A percentile compares a stretch with the other conserved stretches of the same genome.
Evolutionary conservation across 2,888 invertebrate genomes (phyloP).

Genomic region (Acleris laterana): DNA sequence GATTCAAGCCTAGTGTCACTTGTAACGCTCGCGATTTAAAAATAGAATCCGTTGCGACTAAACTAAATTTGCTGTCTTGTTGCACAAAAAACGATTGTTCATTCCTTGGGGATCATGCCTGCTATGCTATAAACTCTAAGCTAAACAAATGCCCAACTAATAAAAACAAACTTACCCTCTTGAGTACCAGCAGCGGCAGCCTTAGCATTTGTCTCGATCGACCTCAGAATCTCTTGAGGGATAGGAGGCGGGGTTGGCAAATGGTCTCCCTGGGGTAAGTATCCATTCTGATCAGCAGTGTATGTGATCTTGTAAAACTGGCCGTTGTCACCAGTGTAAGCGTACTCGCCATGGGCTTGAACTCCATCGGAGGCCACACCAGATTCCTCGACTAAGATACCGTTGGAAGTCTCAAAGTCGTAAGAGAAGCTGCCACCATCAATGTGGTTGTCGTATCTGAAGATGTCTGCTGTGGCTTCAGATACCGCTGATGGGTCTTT

Average conservation of each 20-base stretch:
- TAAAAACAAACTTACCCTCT: slow-evolving; percentile 62
- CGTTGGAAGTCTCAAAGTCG: slow-evolving; percentile 76
- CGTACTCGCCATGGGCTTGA: slow-evolving; percentile 70
- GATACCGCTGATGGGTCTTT: slow-evolving; percentile 69
- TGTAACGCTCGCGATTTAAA: no score
- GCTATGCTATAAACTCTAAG: no score
- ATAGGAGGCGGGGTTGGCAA: slow-evolving; percentile 77
- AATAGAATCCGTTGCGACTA: no score
- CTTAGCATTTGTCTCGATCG: slow-evolving; percentile 71
- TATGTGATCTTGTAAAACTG: slow-evolving; percentile 70
- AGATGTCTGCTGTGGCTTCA: slow-evolving; percentile 68
- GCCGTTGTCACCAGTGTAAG: slow-evolving; percentile 77
- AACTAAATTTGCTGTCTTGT: no score
- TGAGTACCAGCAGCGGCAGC: slow-evolving; percentile 77
- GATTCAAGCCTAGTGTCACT: no score
- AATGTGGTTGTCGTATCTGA: slow-evolving; percentile 70
- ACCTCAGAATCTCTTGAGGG: slow-evolving; percentile 73
- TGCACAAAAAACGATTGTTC: no score
- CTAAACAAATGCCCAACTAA: no score
- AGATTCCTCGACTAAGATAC: slow-evolving; percentile 75
- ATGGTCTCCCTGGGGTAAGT: slow-evolving; percentile 71
- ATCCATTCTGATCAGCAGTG: slow-evolving; percentile 79
- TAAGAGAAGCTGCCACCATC: slow-evolving; percentile 73
- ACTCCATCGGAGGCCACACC: slow-evolving; percentile 76
- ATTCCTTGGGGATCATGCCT: no score